Evolutionary conservation across 1,140 invertebrate genomes (phyloP), one percentile per base, ranked within the genome.

Genomic region (Ridgeia piscesae): DNA sequence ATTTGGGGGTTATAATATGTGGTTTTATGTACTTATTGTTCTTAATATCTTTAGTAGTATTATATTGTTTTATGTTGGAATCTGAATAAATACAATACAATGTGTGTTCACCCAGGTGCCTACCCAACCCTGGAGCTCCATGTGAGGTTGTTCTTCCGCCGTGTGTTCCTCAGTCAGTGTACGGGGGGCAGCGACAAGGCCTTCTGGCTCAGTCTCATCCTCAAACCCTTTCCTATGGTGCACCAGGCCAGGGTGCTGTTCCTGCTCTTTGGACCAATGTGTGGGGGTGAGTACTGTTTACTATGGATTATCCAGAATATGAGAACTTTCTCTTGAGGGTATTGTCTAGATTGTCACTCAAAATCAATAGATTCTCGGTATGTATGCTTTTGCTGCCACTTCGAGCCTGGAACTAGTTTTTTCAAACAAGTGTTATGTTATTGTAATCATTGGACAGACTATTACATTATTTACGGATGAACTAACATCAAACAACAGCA

Each of bases 151-250:
- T 96, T 95, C 91, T 94, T 94, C 33, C 94, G 95, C 91, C 94
- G 95, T 50, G 94, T 95, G 27, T 95, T 95, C 92, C 89, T 95
- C 31, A 95, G 96, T 94, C 94, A 94, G 11, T 94, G 94, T 94
- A 93, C 94, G 91, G 94, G 94, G 91, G 91, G 94, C 27, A 93
- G 94, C 89, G 95, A 95, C 91, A 94, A 94, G 93, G 95, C 95
- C 33, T 95, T 95, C 93, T 96, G 95, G 95, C 93, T 96, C 21
- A 95, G 93, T 58, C 93, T 94, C 91, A 95, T 96, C 31, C 94
- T 96, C 34, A 95, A 95, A 92, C 94, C 94, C n/a, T 95, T 94
- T 94, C 95, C 95, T 34, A 94, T 95, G 92, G 95, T 95, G 34
- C 94, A 95, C 42, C 95, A 96, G 92, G 95, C 95, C 35, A 94